Conservation (phyloP, 2,797 vertebrate genomes). For the Cuculus canorus region DNA sequence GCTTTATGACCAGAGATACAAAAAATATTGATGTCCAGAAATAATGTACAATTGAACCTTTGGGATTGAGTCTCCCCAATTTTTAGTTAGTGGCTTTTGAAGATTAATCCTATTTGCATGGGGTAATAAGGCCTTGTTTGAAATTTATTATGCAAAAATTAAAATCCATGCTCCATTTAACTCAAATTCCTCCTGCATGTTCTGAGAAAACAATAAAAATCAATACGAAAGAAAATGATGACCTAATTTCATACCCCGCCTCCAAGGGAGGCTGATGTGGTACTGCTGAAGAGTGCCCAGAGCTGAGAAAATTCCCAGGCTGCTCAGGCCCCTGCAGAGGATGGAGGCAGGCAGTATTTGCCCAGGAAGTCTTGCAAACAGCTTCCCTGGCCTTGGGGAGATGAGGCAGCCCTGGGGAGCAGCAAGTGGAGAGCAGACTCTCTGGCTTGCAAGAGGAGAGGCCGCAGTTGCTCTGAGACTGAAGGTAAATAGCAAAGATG, state of each 20-base stretch:
- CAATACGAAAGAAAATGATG: accelerated
- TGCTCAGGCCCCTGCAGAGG: accelerated
- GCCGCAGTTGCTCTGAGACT: neutral
- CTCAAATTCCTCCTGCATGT: neutral
- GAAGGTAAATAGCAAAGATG: neutral
- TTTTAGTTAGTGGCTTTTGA: neutral
- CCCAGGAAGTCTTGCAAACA: neutral
- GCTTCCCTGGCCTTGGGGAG: neutral
- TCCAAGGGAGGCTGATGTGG: neutral
- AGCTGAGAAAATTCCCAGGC: neutral
- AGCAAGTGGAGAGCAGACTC: neutral
- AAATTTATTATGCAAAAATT: neutral
- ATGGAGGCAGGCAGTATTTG: neutral
- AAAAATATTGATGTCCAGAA: neutral
- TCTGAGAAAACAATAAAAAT: neutral
- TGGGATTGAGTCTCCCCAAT: neutral
- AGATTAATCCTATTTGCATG: neutral
- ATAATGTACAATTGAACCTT: neutral
- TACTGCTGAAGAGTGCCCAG: neutral
- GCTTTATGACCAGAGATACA: neutral
- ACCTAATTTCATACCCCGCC: neutral
- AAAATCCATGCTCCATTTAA: neutral
- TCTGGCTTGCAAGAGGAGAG: neutral
- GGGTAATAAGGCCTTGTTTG: neutral
- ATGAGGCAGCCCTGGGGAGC: neutral